Evolutionary conservation across 2,113 vertebrate species (phyloP).

Genomic region (Dicrurus megarhynchus): DNA sequence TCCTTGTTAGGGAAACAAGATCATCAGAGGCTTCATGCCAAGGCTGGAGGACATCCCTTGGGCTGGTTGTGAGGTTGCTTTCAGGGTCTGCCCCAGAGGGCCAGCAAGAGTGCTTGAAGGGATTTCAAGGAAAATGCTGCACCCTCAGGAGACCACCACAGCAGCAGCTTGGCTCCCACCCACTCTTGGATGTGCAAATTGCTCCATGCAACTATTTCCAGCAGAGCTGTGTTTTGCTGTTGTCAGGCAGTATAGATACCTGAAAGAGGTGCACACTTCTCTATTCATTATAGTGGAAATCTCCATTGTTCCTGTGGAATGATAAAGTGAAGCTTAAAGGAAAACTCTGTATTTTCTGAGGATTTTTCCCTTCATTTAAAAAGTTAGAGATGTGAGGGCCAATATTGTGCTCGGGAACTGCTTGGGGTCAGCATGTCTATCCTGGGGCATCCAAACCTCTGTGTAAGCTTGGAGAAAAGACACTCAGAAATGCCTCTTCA

Average conservation of each 20-base stretch:
- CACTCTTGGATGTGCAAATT: background rate
- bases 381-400: background rate
- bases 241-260: background rate
- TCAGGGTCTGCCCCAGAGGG: background rate
- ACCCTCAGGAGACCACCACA: background rate
- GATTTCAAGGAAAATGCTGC: background rate
- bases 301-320: background rate
- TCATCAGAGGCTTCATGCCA: fast-evolving
- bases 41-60: background rate
- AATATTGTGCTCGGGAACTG: background rate
- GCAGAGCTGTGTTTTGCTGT: background rate
- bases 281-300: background rate
- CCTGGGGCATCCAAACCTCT: background rate
- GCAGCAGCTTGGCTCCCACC: fast-evolving
- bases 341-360: background rate
- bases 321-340: background rate
- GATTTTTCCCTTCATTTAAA: background rate
- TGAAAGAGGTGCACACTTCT: background rate
- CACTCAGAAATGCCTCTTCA: background rate
- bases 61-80: background rate
- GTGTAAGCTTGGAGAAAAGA: background rate
- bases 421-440: background rate
- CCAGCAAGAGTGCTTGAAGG: background rate
- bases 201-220: background rate
- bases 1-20: background rate